Evolutionary conservation across 2,113 vertebrate genomes (phyloP), one percentile per base, ranked within the genome.

Genomic region (Apodemus sylvaticus): DNA sequence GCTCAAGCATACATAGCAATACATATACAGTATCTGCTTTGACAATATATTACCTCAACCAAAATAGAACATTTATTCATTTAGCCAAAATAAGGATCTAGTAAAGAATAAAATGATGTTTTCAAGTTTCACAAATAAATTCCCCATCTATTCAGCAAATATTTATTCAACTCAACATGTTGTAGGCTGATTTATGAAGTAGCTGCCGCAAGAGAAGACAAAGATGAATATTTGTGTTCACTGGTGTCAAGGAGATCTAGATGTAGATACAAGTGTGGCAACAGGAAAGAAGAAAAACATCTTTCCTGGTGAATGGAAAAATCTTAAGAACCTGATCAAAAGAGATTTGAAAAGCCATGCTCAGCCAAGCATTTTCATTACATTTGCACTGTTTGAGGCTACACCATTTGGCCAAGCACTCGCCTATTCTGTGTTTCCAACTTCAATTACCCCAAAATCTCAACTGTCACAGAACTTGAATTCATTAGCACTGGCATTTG

Each of bases 211-310:
- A 76, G 88, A 95, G 70, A 89, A 91, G 64, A 97, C 93, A 95
- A 96, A 97, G 96, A 97, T 88, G 93, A 97, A 95, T 94, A 95
- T 71, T n/a, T 93, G 39, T 89, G 86, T 17, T 70, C 64, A 71
- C 22, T 95, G 42, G 12, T 91, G 36, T 77, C 70, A 93, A 83
- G 92, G 45, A 74, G 19, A 74, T n/a, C 39, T 64, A 70, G 70
- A 94, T 36, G 4, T 66, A 78, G 78, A 95, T 87, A 26, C 89
- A 76, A 93, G 26, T 68, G 26, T 86, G 14, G 26, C 42, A 90
- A 68, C 0, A 87, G 58, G 48, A 55, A 36, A 93, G 70, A 74
- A 86, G 60, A 88, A 96, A 93, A 26, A 17, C 12, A 55, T 8
- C 77, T 91, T 90, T 76, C 83, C 39, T 70, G 9, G 20, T 42